Percentiles rank a stretch among this genome's conserved stretches.
These are phyloP conservation scores for Clinocottus analis DNA, from an alignment of 2,113 vertebrate genomes.

Conservation along the genomic window DNA sequence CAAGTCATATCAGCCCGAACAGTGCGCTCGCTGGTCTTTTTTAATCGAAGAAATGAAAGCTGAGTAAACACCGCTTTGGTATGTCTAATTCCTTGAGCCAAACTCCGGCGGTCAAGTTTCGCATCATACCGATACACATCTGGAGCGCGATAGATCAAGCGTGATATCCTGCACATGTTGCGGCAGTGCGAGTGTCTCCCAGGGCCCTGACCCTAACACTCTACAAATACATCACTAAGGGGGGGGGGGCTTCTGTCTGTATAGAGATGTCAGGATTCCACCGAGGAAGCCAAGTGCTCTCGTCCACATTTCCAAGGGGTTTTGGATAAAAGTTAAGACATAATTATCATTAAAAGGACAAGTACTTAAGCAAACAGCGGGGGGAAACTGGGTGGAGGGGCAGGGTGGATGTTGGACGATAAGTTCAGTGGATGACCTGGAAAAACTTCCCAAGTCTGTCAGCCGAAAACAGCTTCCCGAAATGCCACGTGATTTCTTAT, in stretches of 20 bases:
- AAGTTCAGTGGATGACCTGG: neutral
- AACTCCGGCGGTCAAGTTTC: conserved; percentile 74
- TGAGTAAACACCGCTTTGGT: conserved; percentile 78
- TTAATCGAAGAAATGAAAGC: conserved; percentile 79
- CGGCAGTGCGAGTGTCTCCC: conserved; percentile 34
- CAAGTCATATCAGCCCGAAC: conserved; percentile 56
- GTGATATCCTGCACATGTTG: conserved; percentile 73
- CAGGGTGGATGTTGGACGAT: conserved; percentile 24
- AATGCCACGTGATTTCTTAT: conserved; percentile 24
- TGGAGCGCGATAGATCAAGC: conserved; percentile 66
- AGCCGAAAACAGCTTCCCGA: conserved; percentile 19
- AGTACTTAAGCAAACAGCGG: conserved; percentile 35
- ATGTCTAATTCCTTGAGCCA: conserved; percentile 68
- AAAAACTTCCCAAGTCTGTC: conserved; percentile 25
- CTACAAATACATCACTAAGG: conserved; percentile 59
- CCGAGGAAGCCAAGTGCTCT: conserved; percentile 42
- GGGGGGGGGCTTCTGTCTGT: conserved; percentile 68
- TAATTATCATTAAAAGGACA: conserved; percentile 47
- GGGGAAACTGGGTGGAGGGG: conserved; percentile 8
- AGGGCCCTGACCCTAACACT: conserved; percentile 60
- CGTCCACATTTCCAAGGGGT: conserved; percentile 51
- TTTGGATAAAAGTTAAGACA: conserved; percentile 40
- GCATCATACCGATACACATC: conserved; percentile 75
- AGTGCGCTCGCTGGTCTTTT: conserved; percentile 54
- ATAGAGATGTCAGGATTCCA: conserved; percentile 53